Evolutionary conservation across 2,113 vertebrate species (phyloP), one percentile per base, ranked within the genome.

Genomic region (Marcusenius ussheri): DNA sequence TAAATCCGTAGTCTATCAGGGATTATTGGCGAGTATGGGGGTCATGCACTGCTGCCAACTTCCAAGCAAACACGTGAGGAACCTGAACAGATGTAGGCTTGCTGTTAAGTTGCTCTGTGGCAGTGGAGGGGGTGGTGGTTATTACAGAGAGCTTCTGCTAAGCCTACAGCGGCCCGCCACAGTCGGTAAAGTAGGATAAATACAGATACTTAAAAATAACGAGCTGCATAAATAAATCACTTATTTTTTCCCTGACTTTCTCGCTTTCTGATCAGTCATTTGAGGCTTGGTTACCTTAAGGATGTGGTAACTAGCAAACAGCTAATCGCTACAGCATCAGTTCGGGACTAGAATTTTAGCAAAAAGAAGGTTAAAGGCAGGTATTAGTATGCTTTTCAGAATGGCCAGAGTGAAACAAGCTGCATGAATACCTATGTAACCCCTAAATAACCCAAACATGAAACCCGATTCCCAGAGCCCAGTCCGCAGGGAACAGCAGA

Each of bases 11-110:
- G 35, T 70, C 49, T 85, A 27, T 80, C 88, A 86, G 92, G 92
- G 93, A 84, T 93, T 92, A 92, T 89, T 90, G 84, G 91, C 21
- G 91, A 80, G 91, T 91, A 70, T 93, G 92, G 92, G 77, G 90
- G 90, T 93, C 92, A 93, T 91, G 92, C 83, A 89, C 0, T 84
- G 89, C 66, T 88, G 45, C 90, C 66, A 62, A 86, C 87, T 90
- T 90, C 35, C 93, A 94, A 92, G 92, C 92, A 94, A 95, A 93
- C 92, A 92, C 92, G 91, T 92, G 92, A 92, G 92, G 93, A 94
- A 94, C 93, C 93, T 91, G 91, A 95, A 94, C 95, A 95, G 95
- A 95, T 95, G 94, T 95, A 94, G 49, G 94, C 90, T 92, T 93
- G 93, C 93, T 93, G 93, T 93, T 94, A 93, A 92, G 93, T 93